phyloP scores from a whole-genome alignment of 2,113 vertebrate species.

The Dipodomys spectabilis region DNA sequence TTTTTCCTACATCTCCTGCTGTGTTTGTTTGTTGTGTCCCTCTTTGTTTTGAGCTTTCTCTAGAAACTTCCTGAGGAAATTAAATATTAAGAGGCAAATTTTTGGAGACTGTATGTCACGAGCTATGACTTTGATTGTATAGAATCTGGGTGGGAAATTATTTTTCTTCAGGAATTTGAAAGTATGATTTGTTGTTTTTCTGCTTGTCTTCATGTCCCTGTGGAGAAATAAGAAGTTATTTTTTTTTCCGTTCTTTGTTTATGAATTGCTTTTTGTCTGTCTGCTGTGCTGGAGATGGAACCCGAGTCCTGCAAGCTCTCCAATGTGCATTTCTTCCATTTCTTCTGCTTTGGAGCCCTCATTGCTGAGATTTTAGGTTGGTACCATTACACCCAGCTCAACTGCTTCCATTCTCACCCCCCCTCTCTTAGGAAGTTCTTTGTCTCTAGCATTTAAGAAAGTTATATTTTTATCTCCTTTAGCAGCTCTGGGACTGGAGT shows the following conservation, averaged over 20 bases:
- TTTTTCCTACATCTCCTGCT: not conserved
- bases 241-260: not conserved
- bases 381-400: no score
- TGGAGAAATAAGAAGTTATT: not conserved
- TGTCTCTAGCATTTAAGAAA: not conserved
- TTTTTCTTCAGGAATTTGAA: not conserved
- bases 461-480: no score
- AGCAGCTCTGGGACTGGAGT: no score
- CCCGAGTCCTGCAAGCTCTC: not conserved
- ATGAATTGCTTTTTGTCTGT: not conserved
- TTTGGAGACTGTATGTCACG: not conserved
- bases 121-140: not conserved
- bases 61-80: not conserved
- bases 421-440: not conserved
- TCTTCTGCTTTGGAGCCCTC: no score
- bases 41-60: not conserved
- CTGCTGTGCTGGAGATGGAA: not conserved
- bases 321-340: no score
- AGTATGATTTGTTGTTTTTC: not conserved
- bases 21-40: not conserved
- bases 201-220: not conserved
- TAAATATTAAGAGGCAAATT: no score
- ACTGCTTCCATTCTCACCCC: not conserved
- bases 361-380: no score
- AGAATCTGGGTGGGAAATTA: not conserved